A percentile compares a stretch with the other conserved stretches of the same genome.
Conservation (phyloP, 2,797 vertebrate genomes). For the Alcedo quadribrachys region DNA sequence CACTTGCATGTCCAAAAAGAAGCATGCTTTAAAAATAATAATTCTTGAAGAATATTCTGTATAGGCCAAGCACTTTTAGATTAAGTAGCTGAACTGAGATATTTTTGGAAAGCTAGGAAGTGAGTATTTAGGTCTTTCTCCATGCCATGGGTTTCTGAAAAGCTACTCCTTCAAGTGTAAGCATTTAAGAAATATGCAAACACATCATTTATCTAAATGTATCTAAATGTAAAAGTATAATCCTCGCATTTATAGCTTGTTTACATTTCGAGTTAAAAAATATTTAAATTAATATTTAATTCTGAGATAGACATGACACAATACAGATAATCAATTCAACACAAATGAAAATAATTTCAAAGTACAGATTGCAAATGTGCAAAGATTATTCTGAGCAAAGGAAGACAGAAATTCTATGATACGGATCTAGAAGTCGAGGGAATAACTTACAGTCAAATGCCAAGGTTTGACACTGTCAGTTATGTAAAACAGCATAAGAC, state of each 20-base stretch:
- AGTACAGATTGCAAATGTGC: background rate
- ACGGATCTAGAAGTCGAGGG: background rate
- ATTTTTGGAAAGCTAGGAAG: background rate
- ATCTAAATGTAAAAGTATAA: background rate
- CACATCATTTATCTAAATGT: background rate
- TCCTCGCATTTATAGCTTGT: background rate
- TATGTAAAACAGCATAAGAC: slow-evolving; percentile 63
- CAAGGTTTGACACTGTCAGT: slow-evolving; percentile 42
- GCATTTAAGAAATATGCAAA: background rate
- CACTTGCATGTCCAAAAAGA: background rate
- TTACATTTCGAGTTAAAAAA: slow-evolving; percentile 14
- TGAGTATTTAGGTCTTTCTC: background rate
- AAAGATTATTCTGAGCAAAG: background rate
- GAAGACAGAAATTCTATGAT: background rate
- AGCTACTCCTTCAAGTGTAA: background rate
- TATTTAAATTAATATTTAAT: background rate
- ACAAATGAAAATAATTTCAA: background rate
- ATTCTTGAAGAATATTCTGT: background rate
- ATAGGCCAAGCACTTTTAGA: background rate
- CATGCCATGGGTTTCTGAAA: background rate
- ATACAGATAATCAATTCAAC: background rate
- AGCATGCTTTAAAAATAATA: background rate
- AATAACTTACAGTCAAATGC: slow-evolving; percentile 30
- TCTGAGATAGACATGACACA: background rate
- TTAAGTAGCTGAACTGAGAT: background rate